phyloP scores from a whole-genome alignment of 2,797 vertebrate species.

The Pelodytes ibericus region DNA sequence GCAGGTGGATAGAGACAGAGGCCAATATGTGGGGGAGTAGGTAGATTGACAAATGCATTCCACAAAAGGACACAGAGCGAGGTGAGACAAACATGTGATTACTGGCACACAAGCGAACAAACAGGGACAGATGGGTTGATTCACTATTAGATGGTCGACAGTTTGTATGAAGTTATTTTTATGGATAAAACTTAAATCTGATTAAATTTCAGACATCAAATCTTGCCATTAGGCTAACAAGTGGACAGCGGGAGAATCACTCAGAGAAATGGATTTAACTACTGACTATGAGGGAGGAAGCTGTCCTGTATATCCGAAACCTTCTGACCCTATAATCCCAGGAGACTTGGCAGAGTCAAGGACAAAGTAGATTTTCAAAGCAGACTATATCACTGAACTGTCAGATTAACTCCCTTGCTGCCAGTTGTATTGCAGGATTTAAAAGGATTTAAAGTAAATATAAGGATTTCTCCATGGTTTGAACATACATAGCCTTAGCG shows the following conservation, averaged over 20 bases:
- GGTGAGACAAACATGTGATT: too few species aligned
- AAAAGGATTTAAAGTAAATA: too few species aligned
- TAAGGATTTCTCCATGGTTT: too few species aligned
- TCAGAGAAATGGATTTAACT: neutral
- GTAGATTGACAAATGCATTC: too few species aligned
- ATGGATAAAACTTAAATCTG: neutral
- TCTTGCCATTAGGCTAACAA: conserved; percentile 3
- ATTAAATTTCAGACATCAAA: neutral
- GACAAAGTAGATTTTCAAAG: neutral
- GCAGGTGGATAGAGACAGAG: too few species aligned
- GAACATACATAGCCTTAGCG: too few species aligned
- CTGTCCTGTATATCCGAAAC: neutral
- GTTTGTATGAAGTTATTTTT: neutral
- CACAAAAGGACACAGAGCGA: too few species aligned
- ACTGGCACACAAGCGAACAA: neutral
- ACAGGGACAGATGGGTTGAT: neutral
- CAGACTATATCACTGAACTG: neutral
- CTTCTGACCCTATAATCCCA: conserved; percentile 1
- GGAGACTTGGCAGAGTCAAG: conserved; percentile 4
- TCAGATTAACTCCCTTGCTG: neutral
- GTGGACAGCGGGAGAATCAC: neutral
- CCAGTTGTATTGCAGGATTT: too few species aligned
- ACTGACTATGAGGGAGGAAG: neutral
- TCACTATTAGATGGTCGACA: neutral
- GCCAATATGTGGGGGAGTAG: too few species aligned